phyloP scores from a whole-genome alignment of 2,113 vertebrate species.

The Pollachius pollachius region DNA sequence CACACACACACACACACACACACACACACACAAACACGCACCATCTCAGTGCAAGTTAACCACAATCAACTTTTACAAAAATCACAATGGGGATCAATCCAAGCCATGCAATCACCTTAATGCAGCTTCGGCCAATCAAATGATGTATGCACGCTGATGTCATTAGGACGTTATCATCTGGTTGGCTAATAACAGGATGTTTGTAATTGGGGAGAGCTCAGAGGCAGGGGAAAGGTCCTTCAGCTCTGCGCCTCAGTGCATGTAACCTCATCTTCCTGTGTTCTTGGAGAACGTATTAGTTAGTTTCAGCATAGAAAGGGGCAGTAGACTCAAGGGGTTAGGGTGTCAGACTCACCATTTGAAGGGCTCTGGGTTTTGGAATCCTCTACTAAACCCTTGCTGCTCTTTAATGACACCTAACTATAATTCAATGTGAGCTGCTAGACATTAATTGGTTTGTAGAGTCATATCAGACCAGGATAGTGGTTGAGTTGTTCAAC shows the following conservation, averaged over 20 bases:
- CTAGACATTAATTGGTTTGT: no score
- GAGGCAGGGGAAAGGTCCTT: constrained; percentile 23
- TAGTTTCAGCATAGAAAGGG: no score
- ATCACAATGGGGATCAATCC: constrained; percentile 2
- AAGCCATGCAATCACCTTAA: constrained; percentile 52
- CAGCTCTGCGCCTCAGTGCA: constrained; percentile 1
- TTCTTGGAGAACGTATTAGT: no score
- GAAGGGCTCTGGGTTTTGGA: no score
- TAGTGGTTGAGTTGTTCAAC: no score
- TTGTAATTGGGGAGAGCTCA: constrained; percentile 1
- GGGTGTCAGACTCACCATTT: no score
- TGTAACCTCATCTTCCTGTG: not conserved
- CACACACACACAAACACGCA: no score
- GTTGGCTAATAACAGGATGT: constrained; percentile 57
- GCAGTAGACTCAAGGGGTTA: no score
- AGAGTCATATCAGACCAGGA: no score
- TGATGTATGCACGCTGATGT: constrained; percentile 48
- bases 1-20: constrained; percentile 1
- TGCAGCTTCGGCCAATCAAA: constrained; percentile 20
- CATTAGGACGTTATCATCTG: constrained; percentile 63
- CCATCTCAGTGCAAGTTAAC: constrained; percentile 37
- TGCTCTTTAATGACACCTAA: no score
- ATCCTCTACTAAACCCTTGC: no score
- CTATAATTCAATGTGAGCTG: no score
- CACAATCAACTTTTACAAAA: constrained; percentile 38